These are phyloP conservation scores for Circaetus gallicus DNA, from an alignment of 2,113 vertebrate genomes.

Conservation along the genomic window DNA sequence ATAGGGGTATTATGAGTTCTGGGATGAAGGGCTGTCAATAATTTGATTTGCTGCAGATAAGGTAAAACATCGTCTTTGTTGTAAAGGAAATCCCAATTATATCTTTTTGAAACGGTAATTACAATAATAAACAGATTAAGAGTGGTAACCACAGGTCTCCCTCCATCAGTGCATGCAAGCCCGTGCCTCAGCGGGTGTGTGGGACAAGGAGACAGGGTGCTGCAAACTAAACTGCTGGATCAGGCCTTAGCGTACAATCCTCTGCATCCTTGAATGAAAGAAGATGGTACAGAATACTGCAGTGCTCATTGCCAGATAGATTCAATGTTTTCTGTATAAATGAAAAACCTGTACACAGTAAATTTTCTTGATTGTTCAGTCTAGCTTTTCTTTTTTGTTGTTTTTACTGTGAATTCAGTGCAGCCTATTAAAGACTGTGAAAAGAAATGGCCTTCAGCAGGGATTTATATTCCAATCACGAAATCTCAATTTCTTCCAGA, in stretches of 20 bases:
- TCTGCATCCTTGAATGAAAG: neutral
- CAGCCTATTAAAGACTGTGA: neutral
- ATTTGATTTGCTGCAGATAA: neutral
- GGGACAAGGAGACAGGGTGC: neutral
- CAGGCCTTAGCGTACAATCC: neutral
- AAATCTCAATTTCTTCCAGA: neutral
- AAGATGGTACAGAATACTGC: neutral
- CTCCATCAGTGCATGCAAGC: neutral
- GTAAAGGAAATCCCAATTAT: neutral
- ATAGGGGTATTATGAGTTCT: neutral
- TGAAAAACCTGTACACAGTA: neutral
- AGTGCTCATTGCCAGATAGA: neutral
- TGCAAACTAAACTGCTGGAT: neutral
- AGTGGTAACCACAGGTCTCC: neutral
- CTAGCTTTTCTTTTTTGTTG: neutral
- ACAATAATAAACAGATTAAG: neutral
- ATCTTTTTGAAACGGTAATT: neutral
- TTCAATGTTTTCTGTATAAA: neutral
- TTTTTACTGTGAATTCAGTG: neutral
- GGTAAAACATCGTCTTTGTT: neutral
- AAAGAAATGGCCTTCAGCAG: neutral
- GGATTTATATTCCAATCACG: neutral
- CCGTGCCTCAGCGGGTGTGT: rapidly evolving
- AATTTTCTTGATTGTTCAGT: neutral
- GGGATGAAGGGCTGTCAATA: slow-evolving; percentile 10